Conservation (phyloP, 2,888 invertebrate genomes). For the Keiferia lycopersicella region DNA sequence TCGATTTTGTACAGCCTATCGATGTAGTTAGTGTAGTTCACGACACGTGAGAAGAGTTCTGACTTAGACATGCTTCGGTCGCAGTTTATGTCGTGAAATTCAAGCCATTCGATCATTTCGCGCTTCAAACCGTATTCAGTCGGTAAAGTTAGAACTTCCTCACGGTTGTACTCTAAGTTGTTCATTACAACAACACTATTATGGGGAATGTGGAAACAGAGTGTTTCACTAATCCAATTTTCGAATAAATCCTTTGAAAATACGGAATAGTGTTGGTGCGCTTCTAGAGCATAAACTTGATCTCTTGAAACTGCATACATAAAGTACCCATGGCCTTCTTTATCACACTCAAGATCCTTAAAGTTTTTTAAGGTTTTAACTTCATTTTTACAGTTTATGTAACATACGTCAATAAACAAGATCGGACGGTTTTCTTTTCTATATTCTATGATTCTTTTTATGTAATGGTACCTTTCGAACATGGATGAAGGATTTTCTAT, state of each 20-base stretch:
- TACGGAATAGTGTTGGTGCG: background rate
- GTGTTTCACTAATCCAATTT: conserved; percentile 1
- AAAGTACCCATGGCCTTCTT: conserved; percentile 21
- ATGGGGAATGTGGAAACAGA: background rate
- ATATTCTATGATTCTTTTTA: conserved; percentile 39
- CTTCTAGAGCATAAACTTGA: conserved; percentile 30
- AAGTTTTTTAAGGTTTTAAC: background rate
- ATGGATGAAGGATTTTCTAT: conserved; percentile 47
- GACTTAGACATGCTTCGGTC: conserved; percentile 38
- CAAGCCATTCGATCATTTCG: conserved; percentile 46
- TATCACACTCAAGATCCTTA: background rate
- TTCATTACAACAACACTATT: conserved; percentile 9
- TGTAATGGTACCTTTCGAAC: conserved; percentile 48
- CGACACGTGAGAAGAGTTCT: conserved; percentile 42
- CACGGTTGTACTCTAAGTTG: conserved; percentile 32
- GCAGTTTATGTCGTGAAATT: conserved; percentile 39
- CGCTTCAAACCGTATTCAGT: conserved; percentile 35
- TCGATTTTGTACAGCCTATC: conserved; percentile 36
- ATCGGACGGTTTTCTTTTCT: conserved; percentile 35
- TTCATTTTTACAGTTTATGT: conserved; percentile 7
- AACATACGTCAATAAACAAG: conserved; percentile 42
- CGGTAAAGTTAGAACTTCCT: conserved; percentile 28
- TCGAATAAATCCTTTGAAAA: background rate
- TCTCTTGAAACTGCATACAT: conserved; percentile 39
- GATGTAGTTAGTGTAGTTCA: conserved; percentile 40